A percentile compares a stretch with the other conserved stretches of the same genome.
phyloP scores from a whole-genome alignment of 2,113 vertebrate genomes.

The Regulus satrapa region DNA sequence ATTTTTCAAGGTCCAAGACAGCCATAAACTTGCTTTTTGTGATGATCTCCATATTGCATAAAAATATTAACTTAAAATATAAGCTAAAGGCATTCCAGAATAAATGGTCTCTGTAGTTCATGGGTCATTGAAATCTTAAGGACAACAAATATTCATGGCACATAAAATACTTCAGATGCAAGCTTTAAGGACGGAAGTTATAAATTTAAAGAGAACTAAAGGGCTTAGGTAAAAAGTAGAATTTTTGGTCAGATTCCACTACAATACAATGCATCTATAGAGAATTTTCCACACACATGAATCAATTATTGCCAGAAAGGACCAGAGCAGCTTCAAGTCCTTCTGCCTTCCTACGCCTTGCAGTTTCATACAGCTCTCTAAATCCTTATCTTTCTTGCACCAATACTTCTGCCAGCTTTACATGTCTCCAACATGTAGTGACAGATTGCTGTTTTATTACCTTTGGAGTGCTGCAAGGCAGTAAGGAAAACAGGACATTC shows the following conservation, averaged over 20 bases:
- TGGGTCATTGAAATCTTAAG: not conserved
- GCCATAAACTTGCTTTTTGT: not conserved
- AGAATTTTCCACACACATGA: not conserved
- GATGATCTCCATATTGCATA: not conserved
- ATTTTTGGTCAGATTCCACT: not conserved
- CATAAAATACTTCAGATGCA: not conserved
- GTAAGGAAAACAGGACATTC: not conserved
- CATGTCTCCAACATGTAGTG: fast-evolving
- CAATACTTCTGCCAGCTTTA: not conserved
- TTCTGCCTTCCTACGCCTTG: not conserved
- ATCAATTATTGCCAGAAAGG: not conserved
- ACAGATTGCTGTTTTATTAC: not conserved
- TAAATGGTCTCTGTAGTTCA: not conserved
- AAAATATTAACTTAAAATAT: not conserved
- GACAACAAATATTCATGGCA: not conserved
- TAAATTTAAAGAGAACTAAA: not conserved
- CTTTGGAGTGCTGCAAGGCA: not conserved
- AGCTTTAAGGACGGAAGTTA: not conserved
- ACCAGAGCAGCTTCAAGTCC: not conserved
- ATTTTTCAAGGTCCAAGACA: not conserved
- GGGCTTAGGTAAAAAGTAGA: not conserved
- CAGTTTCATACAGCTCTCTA: not conserved
- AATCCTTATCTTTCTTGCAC: not conserved
- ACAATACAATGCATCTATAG: not conserved
- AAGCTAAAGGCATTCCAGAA: not conserved